Percentiles rank a stretch among this genome's conserved stretches.
Evolutionary conservation across 2,888 invertebrate genomes (phyloP).

Genomic region (Melieria crassipennis): DNA sequence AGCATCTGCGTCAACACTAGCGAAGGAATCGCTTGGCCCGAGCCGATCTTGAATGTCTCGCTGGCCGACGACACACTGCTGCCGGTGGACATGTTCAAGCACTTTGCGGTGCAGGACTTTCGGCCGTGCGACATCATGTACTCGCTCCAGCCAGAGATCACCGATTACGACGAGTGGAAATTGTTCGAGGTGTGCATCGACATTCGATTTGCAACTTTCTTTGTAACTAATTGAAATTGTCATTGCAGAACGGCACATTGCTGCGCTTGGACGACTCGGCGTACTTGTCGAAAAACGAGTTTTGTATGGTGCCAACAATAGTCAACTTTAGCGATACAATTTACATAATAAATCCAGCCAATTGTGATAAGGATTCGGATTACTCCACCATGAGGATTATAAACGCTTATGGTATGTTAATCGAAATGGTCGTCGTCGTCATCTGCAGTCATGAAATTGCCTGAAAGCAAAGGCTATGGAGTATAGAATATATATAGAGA

Average conservation of each 20-base stretch:
- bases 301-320: conserved; percentile 53
- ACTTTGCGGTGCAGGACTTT: conserved; percentile 42
- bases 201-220: neutral
- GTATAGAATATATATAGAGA: too few relatives aligned
- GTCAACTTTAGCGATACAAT: conserved; percentile 47
- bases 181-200: conserved; percentile 50
- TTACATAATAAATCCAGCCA: conserved; percentile 56
- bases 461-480: too few relatives aligned
- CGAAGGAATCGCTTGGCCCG: conserved; percentile 50
- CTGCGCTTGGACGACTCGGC: conserved; percentile 49
- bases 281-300: conserved; percentile 53
- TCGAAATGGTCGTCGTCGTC: neutral
- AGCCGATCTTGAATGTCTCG: conserved; percentile 53
- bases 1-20: conserved; percentile 45
- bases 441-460: too few relatives aligned
- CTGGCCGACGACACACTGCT: conserved; percentile 40
- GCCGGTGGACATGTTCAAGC: conserved; percentile 45
- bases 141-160: conserved; percentile 45
- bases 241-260: conserved; percentile 56
- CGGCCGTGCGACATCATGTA: conserved; percentile 50
- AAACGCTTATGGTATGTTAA: conserved; percentile 56
- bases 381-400: conserved; percentile 53
- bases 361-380: conserved; percentile 51
- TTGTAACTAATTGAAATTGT: neutral
- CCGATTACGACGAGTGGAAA: conserved; percentile 49